Percentiles rank a stretch among this genome's conserved stretches.
phyloP scores from a whole-genome alignment of 2,888 invertebrate species.

The Zaprionus lineosus region DNA sequence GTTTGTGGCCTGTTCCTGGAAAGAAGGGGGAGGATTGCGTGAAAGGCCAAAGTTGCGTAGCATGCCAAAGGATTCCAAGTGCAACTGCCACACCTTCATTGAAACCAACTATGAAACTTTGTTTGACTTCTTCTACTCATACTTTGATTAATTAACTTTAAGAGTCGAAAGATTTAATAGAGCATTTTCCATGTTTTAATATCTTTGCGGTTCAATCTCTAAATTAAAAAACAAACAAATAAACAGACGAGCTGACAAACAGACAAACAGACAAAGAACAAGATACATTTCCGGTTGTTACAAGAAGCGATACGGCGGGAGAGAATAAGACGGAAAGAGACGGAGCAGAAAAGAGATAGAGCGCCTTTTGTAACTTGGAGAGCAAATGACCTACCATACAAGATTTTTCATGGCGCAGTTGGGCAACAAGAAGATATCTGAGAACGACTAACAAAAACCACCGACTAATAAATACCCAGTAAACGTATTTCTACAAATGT shows the following conservation, averaged over 20 bases:
- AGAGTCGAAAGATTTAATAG: slow-evolving; percentile 27
- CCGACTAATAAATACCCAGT: slow-evolving; percentile 10
- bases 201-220: slow-evolving; percentile 41
- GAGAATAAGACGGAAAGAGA: background rate
- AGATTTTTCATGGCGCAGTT: slow-evolving; percentile 50
- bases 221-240: background rate
- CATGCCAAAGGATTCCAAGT: slow-evolving; percentile 27
- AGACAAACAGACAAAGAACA: slow-evolving; percentile 27
- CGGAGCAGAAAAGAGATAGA: background rate
- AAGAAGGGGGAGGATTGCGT: no score
- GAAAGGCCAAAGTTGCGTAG: background rate
- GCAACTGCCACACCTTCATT: slow-evolving; percentile 46
- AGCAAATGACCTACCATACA: slow-evolving; percentile 52
- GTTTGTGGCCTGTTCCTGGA: slow-evolving; percentile 38
- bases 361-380: no score
- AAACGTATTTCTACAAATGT: no score
- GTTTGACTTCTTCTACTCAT: slow-evolving; percentile 12
- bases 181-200: slow-evolving; percentile 22
- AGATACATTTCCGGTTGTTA: slow-evolving; percentile 67
- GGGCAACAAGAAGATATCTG: slow-evolving; percentile 28
- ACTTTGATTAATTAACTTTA: slow-evolving; percentile 62
- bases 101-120: slow-evolving; percentile 8
- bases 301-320: slow-evolving; percentile 19
- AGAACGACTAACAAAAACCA: slow-evolving; percentile 2
- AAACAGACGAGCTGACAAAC: no score